A percentile compares a stretch with the other conserved stretches of the same genome.
phyloP scores from a whole-genome alignment of 2,888 invertebrate species.

The Nemotelus pantherinus region DNA sequence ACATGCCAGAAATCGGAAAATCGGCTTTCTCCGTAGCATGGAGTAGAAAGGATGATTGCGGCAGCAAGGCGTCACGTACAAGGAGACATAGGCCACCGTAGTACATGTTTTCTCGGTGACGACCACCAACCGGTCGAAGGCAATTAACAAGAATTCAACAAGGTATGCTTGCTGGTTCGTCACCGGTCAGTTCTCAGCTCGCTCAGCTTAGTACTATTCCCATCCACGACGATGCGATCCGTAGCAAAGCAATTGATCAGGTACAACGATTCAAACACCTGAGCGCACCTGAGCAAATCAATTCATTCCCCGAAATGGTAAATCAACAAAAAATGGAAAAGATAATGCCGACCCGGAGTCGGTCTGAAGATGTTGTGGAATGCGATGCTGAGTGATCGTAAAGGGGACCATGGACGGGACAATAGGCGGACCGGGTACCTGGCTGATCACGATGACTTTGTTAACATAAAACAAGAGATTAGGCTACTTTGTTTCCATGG shows the following conservation, averaged over 20 bases:
- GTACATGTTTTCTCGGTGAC: constrained; percentile 37
- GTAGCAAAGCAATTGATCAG: constrained; percentile 46
- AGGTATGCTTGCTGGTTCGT: constrained; percentile 34
- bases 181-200: constrained; percentile 25
- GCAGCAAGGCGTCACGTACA: constrained; percentile 47
- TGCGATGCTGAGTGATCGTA: not conserved
- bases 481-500: no score
- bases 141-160: constrained; percentile 48
- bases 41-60: constrained; percentile 20
- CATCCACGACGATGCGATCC: not conserved
- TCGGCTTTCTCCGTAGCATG: not conserved
- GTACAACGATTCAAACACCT: constrained; percentile 50
- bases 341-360: constrained; percentile 17
- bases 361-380: constrained; percentile 23
- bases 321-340: constrained; percentile 35
- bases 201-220: constrained; percentile 14
- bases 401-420: not conserved
- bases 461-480: no score
- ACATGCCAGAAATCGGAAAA: constrained; percentile 9
- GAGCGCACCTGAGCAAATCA: constrained; percentile 65
- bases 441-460: no score
- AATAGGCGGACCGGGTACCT: no score
- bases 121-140: constrained; percentile 50
- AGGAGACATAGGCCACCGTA: constrained; percentile 45
- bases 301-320: constrained; percentile 64